Percentiles rank a stretch among this genome's conserved stretches.
These are phyloP conservation scores for Nannoperca australis DNA, from an alignment of 2,797 vertebrate genomes.

Conservation along the genomic window DNA sequence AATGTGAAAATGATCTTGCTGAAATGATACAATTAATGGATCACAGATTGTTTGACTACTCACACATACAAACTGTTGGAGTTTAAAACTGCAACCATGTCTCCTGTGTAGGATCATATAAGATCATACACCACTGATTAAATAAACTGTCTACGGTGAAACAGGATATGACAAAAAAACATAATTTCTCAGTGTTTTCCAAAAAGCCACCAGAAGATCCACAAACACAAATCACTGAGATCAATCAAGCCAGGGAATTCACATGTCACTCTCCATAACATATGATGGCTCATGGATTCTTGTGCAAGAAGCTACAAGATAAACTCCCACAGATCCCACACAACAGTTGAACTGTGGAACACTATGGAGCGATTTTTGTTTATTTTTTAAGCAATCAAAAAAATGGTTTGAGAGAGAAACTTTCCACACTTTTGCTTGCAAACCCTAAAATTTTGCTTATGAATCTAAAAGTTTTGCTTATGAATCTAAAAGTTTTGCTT, in stretches of 20 bases:
- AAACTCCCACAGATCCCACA: conserved; percentile 62
- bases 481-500: too few species aligned
- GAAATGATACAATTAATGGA: conserved; percentile 35
- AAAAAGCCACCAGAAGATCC: conserved; percentile 29
- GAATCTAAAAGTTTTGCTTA: too few species aligned
- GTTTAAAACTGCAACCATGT: conserved; percentile 10
- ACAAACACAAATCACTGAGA: conserved; percentile 48
- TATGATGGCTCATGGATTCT: conserved; percentile 69
- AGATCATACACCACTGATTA: conserved; percentile 22
- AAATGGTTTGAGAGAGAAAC: too few species aligned
- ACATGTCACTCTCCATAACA: conserved; percentile 76
- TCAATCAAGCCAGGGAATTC: conserved; percentile 60
- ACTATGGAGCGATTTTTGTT: conserved; percentile 1
- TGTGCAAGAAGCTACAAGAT: conserved; percentile 65
- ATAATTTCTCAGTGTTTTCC: conserved; percentile 15
- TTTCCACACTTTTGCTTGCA: too few species aligned
- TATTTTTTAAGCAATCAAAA: too few species aligned
- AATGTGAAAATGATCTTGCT: conserved; percentile 10
- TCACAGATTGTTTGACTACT: conserved; percentile 12
- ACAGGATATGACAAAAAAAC: conserved; percentile 21
- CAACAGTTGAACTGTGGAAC: conserved; percentile 55
- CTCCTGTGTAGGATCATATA: conserved; percentile 17
- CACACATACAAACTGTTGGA: conserved; percentile 13
- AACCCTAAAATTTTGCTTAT: too few species aligned
- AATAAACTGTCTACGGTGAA: conserved; percentile 22